These are phyloP conservation scores for Theonella swinhoei DNA, from an alignment of 37 sponge, comb jelly and placozoan species.

Conservation along the genomic window DNA sequence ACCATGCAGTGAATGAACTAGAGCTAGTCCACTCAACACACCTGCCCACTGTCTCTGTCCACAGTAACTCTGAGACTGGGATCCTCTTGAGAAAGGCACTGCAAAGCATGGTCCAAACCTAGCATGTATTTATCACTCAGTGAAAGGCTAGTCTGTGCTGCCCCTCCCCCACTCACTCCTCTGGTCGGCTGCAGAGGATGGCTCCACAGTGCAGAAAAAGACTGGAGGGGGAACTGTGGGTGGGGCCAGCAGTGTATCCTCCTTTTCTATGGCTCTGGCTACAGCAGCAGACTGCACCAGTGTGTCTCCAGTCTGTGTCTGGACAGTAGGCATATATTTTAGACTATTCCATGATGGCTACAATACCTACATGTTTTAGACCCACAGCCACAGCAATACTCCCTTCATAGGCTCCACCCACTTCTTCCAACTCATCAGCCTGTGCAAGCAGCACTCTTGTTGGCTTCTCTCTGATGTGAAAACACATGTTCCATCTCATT, in stretches of 20 bases:
- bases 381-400: slow-evolving; percentile 90
- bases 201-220: slow-evolving; percentile 95
- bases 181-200: slow-evolving; percentile 74
- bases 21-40: too few relatives aligned
- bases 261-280: slow-evolving; percentile 11
- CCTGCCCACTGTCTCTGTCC: slow-evolving; percentile 82
- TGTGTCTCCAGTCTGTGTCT: slow-evolving; percentile 83
- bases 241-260: background rate
- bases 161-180: slow-evolving; percentile 40
- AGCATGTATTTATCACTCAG: background rate
- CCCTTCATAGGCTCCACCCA: slow-evolving; percentile 57
- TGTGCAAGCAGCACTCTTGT: slow-evolving; percentile 61
- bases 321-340: background rate
- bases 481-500: too few relatives aligned
- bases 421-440: slow-evolving; percentile 82
- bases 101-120: slow-evolving; percentile 88
- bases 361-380: slow-evolving; percentile 75
- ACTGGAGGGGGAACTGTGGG: slow-evolving; percentile 78
- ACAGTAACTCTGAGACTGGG: slow-evolving; percentile 89
- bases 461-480: slow-evolving; percentile 77
- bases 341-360: background rate
- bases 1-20: background rate
- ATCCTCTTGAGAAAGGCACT: slow-evolving; percentile 77
- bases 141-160: background rate
- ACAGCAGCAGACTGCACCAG: slow-evolving; percentile 54